Base-by-base conservation (phyloP, 37 sponge, comb jelly and placozoan genomes). In the Trichoplax adhaerens region DNA sequence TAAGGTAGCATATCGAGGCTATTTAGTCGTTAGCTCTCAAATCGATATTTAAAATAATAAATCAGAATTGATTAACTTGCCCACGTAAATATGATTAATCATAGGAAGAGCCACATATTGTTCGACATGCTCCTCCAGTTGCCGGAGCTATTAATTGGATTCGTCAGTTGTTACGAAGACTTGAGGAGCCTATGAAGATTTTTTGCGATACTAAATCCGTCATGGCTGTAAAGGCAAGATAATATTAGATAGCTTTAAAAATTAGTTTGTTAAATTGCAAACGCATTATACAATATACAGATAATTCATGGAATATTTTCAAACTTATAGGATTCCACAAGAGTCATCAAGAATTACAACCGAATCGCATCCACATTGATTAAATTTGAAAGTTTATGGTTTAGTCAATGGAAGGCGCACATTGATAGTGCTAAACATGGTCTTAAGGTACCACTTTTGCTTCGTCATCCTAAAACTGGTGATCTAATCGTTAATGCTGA, bases 261-360 rank as follows among this genome's bases (percentile, higher is more conserved):
- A 66, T 1, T 4, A 47, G 47, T 10, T 5, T 66, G 52, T 66
- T 66, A 52, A 66, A 66, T 12, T 66, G 5, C 68, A 8, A 60
- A 52, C 8, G 5, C 51, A 66, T 66, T 66, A 66, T 12, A 66
- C 10, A 12, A 6, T 66, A 8, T 5, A 7, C 47, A 66, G 68
- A 7, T 66, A 5, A 66, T 12, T 5, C 6, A 50, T 12, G 12
- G 10, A 10, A 7, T 52, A 5, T 8, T 7, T 6, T 12, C 3
- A 56, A 54, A 29, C 68, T 12, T 51, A 3, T 64, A 93, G 94
- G 84, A 88, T 47, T 83, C 82, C 1, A 52, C 53, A 12, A 64
- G 82, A 47, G 77, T 77, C 3, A 69, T 83, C 69, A 88, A 78
- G 77, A 84, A 86, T 29, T 76, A 88, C 82, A 93, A 93, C 77